Evolutionary conservation across 92 coral and sea anemone species (phyloP), one percentile per base, ranked within the genome.

Genomic region (Blastomussa wellsi): DNA sequence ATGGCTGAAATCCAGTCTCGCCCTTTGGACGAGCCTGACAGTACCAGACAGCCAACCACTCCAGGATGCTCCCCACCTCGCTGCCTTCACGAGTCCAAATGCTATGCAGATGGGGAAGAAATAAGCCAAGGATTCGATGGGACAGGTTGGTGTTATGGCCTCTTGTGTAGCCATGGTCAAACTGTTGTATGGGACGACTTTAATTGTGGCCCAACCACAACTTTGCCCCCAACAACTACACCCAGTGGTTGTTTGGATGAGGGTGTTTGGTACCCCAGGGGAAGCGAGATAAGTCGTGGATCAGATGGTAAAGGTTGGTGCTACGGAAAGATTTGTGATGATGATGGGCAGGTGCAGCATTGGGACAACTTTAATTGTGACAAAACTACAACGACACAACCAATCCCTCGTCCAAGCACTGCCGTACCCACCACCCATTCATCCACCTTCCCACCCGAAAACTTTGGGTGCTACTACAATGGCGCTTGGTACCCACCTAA

Each of bases 291-390:
- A 48, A 79, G 82, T 74, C 86, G 79, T n/a, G 89, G 84, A 11
- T 51, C 68, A 14, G 72, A 48, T 80, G 93, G 91, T 1, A 33
- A 41, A n/a, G 91, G 91, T 7, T 91, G 94, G 94, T 91, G 94
- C 51, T 81, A 78, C 15, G 91, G 94, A 28, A 33, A 76, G 28
- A 77, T 84, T 65, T 91, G 94, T 77, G 91, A 73, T 26, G 78
- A 24, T 10, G 78, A 84, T 33, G 89, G 94, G 5, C 29, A 74
- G 19, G 20, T 91, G 16, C 31, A 72, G 1, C 9, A 87, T 24
- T 91, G 89, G 89, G 93, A 90, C 80, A 80, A 91, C 81, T 88
- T 67, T 62, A 35, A 84, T 20, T 91, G 86, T 55, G 72, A 39
- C 14, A 32, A 26, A 60, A 60, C 67, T 0, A 48, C 41, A 59